phyloP scores from a whole-genome alignment of 1,140 invertebrate species.

The Diabrotica undecimpunctata region DNA sequence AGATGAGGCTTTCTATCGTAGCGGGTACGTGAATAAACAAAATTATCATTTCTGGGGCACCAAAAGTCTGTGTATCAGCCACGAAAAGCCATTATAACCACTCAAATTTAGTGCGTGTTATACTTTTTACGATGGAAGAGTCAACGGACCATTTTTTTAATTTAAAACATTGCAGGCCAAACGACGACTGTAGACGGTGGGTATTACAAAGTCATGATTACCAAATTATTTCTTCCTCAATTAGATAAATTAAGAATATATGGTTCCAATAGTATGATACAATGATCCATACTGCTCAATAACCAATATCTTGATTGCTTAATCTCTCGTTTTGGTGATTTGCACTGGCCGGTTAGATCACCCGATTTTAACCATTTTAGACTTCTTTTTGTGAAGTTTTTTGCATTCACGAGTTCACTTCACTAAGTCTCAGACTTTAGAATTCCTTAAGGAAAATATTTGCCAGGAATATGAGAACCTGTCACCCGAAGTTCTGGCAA shows the following conservation, averaged over 20 bases:
- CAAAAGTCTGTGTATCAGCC: background rate
- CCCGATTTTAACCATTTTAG: background rate
- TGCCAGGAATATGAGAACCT: background rate
- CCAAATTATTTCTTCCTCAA: background rate
- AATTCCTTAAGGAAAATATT: conserved; percentile 6
- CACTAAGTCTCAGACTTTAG: background rate
- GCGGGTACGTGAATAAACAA: background rate
- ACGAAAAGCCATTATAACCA: background rate
- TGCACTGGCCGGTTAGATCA: background rate
- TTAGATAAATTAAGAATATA: background rate
- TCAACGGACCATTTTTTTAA: too few relatives aligned
- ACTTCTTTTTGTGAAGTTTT: background rate
- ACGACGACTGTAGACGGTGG: too few relatives aligned
- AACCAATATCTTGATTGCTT: background rate
- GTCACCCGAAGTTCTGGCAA: background rate
- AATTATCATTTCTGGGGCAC: background rate
- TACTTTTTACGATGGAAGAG: background rate
- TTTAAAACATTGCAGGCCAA: too few relatives aligned
- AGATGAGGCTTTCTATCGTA: background rate
- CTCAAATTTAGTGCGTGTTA: background rate
- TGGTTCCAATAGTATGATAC: background rate
- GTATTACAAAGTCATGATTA: too few relatives aligned
- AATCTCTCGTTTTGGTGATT: background rate
- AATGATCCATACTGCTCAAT: background rate
- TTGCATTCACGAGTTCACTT: background rate